Evolutionary conservation across 1,140 invertebrate species (phyloP), one percentile per base, ranked within the genome.

Genomic region (Ditylenchus dipsaci): DNA sequence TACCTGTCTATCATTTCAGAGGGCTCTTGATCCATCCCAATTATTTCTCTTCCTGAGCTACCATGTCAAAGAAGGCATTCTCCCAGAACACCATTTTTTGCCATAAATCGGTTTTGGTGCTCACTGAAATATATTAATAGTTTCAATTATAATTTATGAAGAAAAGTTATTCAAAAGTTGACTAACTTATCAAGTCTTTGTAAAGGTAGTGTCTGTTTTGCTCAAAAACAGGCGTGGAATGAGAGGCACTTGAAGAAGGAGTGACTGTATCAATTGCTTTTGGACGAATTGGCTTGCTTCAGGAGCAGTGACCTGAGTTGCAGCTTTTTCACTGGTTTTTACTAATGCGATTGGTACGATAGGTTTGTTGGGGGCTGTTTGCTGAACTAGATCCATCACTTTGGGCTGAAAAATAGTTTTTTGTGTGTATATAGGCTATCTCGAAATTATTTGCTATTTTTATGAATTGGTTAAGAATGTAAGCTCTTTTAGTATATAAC

Each of bases 51-150:
- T 99, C 96, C 84, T 98, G 94, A 59, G 95, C 95, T 0, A 99
- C 95, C 0, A 95, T 93, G 85, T 99, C 95, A 27, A 98, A 86
- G 82, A 98, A 99, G 0, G 92, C 91, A 84, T 98, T 95, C 85
- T 99, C 95, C 95, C 96, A 99, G 84, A 98, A 98, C 81, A 97
- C 93, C 91, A 97, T 95, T 86, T 97, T 91, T 84, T 98, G 94
- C 95, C 95, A 98, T 42, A 88, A 88, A 1, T 90, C 90, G 72
- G 93, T 87, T 58, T 61, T 61, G 45, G 60, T 77, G 38, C 38
- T 21, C 42, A 27, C 17, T 69, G 15, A 71, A 73, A 29, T n/a
- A n/a, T n/a, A n/a, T n/a, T n/a, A n/a, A n/a, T n/a, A n/a, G n/a
- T n/a, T n/a, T n/a, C n/a, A 23, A 33, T 21, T 53, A 17, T 21